Conservation (phyloP, 1,140 invertebrate genomes). For the Drosophila sproati region DNA sequence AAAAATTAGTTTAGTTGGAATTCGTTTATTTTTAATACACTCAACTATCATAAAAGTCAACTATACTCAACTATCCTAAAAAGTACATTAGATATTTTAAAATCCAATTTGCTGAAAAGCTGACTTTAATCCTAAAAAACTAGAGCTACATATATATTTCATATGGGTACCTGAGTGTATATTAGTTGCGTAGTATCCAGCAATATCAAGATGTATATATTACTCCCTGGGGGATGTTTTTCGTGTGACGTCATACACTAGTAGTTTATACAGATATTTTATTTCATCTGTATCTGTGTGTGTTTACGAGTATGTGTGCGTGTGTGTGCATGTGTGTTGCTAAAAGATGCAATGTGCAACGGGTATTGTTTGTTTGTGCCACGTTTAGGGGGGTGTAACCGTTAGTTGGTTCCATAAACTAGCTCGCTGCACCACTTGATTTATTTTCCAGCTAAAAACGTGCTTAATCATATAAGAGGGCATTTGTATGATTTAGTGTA, state of each 20-base stretch:
- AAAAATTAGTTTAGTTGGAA: background rate
- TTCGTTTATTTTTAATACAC: background rate
- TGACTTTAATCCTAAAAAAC: too few relatives aligned
- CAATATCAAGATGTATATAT: constrained; percentile 13
- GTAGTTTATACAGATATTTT: constrained; percentile 56
- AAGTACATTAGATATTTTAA: too few relatives aligned
- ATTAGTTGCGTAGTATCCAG: constrained; percentile 6
- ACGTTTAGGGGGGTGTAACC: constrained; percentile 16
- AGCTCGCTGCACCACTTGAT: constrained; percentile 68
- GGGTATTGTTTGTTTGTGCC: constrained; percentile 35
- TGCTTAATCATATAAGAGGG: constrained; percentile 82
- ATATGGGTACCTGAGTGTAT: constrained; percentile 19
- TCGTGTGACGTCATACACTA: constrained; percentile 52
- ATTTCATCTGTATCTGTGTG: constrained; percentile 14
- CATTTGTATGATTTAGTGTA: constrained; percentile 78
- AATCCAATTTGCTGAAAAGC: too few relatives aligned
- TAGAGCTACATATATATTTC: too few relatives aligned
- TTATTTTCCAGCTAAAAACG: constrained; percentile 80
- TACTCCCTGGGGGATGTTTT: constrained; percentile 31
- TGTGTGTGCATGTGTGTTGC: constrained; percentile 22
- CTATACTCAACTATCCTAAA: too few relatives aligned
- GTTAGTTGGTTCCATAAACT: constrained; percentile 59
- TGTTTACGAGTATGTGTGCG: constrained; percentile 5
- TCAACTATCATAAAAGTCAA: too few relatives aligned
- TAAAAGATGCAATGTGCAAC: constrained; percentile 29